Evolutionary conservation across 1,140 invertebrate species (phyloP).

Genomic region (Caenorhabditis remanei): DNA sequence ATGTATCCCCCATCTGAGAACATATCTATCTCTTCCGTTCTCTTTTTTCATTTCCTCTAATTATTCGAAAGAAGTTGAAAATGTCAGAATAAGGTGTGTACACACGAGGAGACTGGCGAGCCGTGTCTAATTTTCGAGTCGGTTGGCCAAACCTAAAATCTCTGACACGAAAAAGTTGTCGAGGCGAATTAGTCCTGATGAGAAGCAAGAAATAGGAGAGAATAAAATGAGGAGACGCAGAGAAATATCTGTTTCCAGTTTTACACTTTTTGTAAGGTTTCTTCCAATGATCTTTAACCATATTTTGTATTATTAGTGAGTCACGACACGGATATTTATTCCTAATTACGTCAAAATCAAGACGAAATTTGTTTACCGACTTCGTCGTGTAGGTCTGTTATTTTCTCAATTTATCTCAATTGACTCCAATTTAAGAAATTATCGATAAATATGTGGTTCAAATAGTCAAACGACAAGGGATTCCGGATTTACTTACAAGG

Average conservation of each 20-base stretch:
- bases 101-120: constrained; percentile 19
- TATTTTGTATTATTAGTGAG: not conserved
- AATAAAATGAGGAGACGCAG: constrained; percentile 14
- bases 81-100: constrained; percentile 46
- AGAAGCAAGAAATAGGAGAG: not conserved
- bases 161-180: constrained; percentile 48
- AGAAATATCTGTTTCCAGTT: constrained; percentile 19
- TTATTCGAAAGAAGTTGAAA: constrained; percentile 11
- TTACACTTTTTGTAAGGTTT: constrained; percentile 11
- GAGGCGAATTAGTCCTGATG: constrained; percentile 50
- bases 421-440: not conserved
- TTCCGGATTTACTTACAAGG: not conserved
- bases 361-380: not conserved
- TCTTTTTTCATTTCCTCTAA: constrained; percentile 20
- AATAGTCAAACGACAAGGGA: not conserved
- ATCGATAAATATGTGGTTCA: not conserved
- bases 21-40: not conserved
- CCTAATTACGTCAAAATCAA: not conserved
- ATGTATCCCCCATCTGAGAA: too few species aligned
- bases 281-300: constrained; percentile 6
- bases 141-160: constrained; percentile 26
- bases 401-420: not conserved
- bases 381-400: constrained; percentile 5
- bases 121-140: constrained; percentile 49
- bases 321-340: not conserved